Percentiles rank a stretch among this genome's conserved stretches.
These are phyloP conservation scores for Parelbella ahira DNA, from an alignment of 2,888 invertebrate species.

Conservation along the genomic window DNA sequence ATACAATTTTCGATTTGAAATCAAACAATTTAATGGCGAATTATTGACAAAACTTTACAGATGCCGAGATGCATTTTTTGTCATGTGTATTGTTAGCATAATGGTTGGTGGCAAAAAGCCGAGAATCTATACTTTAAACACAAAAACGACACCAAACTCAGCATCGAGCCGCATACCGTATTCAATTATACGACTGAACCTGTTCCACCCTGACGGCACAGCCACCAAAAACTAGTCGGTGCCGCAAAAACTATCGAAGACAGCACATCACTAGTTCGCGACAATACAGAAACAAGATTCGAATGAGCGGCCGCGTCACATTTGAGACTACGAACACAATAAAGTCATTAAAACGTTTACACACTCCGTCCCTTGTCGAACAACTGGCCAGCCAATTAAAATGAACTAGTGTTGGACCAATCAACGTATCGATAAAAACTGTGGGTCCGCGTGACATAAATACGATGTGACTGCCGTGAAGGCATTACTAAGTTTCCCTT, in stretches of 20 bases:
- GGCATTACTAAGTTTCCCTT: slow-evolving; percentile 68
- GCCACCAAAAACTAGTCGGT: slow-evolving; percentile 21
- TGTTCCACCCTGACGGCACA: slow-evolving; percentile 19
- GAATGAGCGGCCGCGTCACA: slow-evolving; percentile 27
- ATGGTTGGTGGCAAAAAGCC: slow-evolving; percentile 12
- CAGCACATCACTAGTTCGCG: slow-evolving; percentile 29
- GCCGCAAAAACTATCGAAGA: slow-evolving; percentile 27
- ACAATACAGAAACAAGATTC: slow-evolving; percentile 28
- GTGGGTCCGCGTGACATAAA: slow-evolving; percentile 53
- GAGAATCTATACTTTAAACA: slow-evolving; percentile 12
- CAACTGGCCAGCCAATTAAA: slow-evolving; percentile 55
- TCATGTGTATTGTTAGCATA: slow-evolving; percentile 21
- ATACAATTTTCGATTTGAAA: too few relatives aligned
- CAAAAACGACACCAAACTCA: slow-evolving; percentile 22
- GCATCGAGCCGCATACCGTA: slow-evolving; percentile 19
- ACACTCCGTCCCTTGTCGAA: slow-evolving; percentile 35
- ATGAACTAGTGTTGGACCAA: slow-evolving; percentile 56
- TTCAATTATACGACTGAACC: slow-evolving; percentile 26
- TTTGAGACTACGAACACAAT: slow-evolving; percentile 36
- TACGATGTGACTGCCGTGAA: slow-evolving; percentile 65
- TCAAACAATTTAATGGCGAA: too few relatives aligned
- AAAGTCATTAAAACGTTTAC: slow-evolving; percentile 40
- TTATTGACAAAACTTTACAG: slow-evolving; percentile 14
- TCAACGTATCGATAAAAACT: slow-evolving; percentile 53
- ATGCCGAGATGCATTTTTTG: slow-evolving; percentile 11